Conservation (phyloP, 2,113 vertebrate species). For the Scatophagus argus region DNA sequence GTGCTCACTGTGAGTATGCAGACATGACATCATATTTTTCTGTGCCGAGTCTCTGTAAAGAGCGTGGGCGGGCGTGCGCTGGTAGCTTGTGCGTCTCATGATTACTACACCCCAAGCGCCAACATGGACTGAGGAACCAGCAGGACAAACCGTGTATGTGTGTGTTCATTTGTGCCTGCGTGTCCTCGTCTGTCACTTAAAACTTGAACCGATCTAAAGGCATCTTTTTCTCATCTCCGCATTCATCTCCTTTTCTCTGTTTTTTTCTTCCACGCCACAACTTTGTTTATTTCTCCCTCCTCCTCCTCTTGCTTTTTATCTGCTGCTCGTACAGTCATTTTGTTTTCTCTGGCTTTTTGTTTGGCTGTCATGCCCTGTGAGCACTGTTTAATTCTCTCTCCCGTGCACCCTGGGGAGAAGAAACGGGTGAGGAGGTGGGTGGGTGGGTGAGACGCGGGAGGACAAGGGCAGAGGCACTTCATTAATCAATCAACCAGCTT, state of each 20-base stretch:
- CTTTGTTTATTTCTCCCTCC: slow-evolving; percentile 32
- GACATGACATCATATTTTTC: slow-evolving; percentile 79
- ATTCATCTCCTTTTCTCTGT: slow-evolving; percentile 54
- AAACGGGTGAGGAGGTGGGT: slow-evolving; percentile 11
- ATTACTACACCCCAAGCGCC: slow-evolving; percentile 58
- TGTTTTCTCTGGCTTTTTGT: slow-evolving; percentile 25
- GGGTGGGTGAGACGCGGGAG: slow-evolving; percentile 23
- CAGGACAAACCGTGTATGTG: slow-evolving; percentile 29
- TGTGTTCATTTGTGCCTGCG: slow-evolving; percentile 5
- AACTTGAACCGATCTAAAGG: slow-evolving; percentile 55
- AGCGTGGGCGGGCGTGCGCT: slow-evolving; percentile 64
- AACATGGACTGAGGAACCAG: slow-evolving; percentile 37
- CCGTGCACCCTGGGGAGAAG: slow-evolving; percentile 40
- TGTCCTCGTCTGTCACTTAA: slow-evolving; percentile 62
- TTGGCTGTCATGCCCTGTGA: slow-evolving; percentile 74
- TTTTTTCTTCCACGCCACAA: not conserved
- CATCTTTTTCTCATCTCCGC: slow-evolving; percentile 39
- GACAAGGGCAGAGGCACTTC: slow-evolving; percentile 79
- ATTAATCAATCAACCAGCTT: slow-evolving; percentile 84
- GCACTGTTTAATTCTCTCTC: slow-evolving; percentile 73
- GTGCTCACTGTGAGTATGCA: slow-evolving; percentile 42
- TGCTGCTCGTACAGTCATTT: slow-evolving; percentile 27
- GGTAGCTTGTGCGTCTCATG: slow-evolving; percentile 43
- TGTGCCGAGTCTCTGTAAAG: slow-evolving; percentile 56
- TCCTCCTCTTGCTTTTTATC: slow-evolving; percentile 43